Percentiles rank a stretch among this genome's conserved stretches.
These are phyloP conservation scores for Platycheirus rosarum DNA, from an alignment of 2,888 invertebrate genomes.

Conservation along the genomic window DNA sequence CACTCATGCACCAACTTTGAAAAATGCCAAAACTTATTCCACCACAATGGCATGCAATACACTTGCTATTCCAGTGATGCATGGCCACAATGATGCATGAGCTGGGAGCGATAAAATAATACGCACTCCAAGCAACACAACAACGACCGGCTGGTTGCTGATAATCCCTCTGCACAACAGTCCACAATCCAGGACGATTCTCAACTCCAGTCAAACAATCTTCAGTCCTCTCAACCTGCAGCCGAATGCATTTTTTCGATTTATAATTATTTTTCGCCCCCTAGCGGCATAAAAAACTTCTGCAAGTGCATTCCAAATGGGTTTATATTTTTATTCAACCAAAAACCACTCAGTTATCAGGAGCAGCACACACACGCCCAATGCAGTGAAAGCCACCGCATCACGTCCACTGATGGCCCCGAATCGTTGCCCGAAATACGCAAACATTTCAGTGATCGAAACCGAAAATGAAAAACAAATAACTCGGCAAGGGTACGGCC, in stretches of 20 bases:
- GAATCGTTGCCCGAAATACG: slow-evolving; percentile 70
- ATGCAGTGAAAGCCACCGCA: slow-evolving; percentile 48
- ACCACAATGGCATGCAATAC: slow-evolving; percentile 57
- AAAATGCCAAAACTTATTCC: slow-evolving; percentile 61
- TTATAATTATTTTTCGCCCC: slow-evolving; percentile 69
- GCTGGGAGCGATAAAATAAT: slow-evolving; percentile 65
- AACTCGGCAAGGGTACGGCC: slow-evolving; percentile 21
- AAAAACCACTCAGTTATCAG: slow-evolving; percentile 63
- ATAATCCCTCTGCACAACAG: slow-evolving; percentile 67
- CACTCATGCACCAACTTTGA: slow-evolving; percentile 9
- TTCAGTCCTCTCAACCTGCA: slow-evolving; percentile 27
- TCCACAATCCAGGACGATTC: slow-evolving; percentile 29
- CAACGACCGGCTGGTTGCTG: slow-evolving; percentile 42
- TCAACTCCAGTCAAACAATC: slow-evolving; percentile 21
- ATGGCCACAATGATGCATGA: slow-evolving; percentile 37
- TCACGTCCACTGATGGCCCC: slow-evolving; percentile 23
- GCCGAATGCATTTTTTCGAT: slow-evolving; percentile 61
- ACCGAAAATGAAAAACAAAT: slow-evolving; percentile 72
- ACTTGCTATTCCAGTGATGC: slow-evolving; percentile 56
- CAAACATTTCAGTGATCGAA: slow-evolving; percentile 73
- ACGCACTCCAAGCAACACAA: slow-evolving; percentile 68
- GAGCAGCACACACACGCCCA: slow-evolving; percentile 35
- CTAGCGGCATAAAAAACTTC: slow-evolving; percentile 1
- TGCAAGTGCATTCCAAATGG: slow-evolving; percentile 39
- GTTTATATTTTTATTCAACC: slow-evolving; percentile 50